Evolutionary conservation across 2,888 invertebrate genomes (phyloP).

Genomic region (Malacosoma neustria): DNA sequence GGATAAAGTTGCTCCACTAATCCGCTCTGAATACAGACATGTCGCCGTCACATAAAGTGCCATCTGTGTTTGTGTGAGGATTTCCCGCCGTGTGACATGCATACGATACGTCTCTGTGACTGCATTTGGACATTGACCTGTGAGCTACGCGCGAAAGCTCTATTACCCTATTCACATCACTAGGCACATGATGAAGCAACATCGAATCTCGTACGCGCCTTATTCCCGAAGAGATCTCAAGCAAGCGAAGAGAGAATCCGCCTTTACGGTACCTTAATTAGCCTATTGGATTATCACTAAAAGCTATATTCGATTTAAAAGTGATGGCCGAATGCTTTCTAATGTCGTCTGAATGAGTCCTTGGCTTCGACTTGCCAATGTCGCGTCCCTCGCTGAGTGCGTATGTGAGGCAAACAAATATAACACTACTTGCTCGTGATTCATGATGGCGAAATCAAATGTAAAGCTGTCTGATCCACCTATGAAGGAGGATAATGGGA

Average conservation of each 20-base stretch:
- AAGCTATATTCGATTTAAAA: constrained; percentile 36
- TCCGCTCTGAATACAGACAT: constrained; percentile 56
- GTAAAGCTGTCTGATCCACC: background rate
- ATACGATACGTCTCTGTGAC: constrained; percentile 45
- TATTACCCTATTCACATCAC: constrained; percentile 36
- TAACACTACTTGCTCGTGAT: constrained; percentile 10
- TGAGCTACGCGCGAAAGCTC: constrained; percentile 54
- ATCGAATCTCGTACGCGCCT: constrained; percentile 33
- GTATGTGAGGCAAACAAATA: constrained; percentile 51
- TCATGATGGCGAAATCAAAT: constrained; percentile 2
- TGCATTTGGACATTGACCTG: constrained; percentile 46
- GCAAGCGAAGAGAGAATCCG: constrained; percentile 22
- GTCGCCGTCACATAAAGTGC: constrained; percentile 15
- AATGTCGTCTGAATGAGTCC: constrained; percentile 26
- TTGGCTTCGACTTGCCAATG: constrained; percentile 19
- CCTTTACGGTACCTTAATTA: background rate
- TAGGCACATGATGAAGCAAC: constrained; percentile 53
- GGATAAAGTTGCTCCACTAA: constrained; percentile 2
- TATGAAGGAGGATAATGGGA: background rate
- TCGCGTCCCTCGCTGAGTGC: constrained; percentile 35
- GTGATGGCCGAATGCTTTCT: constrained; percentile 11
- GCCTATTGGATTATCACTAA: constrained; percentile 19
- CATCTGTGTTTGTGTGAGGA: constrained; percentile 17
- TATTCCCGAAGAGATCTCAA: constrained; percentile 28
- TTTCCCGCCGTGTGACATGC: constrained; percentile 31